A percentile compares a stretch with the other conserved stretches of the same genome.
phyloP scores from a whole-genome alignment of 2,797 vertebrate species.

The Bufotes viridis region DNA sequence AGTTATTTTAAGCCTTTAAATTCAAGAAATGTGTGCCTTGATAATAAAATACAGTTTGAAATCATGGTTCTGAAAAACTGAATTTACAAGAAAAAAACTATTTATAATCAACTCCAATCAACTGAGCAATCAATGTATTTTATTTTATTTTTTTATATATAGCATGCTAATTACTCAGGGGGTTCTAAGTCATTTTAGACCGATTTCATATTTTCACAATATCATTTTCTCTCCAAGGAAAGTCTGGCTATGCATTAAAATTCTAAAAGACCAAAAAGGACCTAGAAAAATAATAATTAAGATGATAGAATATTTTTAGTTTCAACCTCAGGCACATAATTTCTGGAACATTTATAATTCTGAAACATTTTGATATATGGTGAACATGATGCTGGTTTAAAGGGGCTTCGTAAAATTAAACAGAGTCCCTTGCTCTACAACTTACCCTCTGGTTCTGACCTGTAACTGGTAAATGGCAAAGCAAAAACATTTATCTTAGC shows the following conservation, averaged over 20 bases:
- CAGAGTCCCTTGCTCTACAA: too few relatives aligned
- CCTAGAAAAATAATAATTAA: background rate
- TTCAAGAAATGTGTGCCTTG: conserved; percentile 18
- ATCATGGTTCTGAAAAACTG: background rate
- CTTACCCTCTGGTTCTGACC: too few relatives aligned
- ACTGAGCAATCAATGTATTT: conserved; percentile 33
- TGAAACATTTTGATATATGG: background rate
- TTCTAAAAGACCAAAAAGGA: background rate
- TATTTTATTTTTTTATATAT: background rate
- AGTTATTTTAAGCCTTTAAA: background rate
- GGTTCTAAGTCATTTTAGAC: conserved; percentile 24
- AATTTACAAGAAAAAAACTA: conserved; percentile 8
- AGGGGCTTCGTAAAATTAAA: too few relatives aligned
- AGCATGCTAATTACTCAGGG: conserved; percentile 24
- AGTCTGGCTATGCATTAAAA: background rate
- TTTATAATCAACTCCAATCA: conserved; percentile 50
- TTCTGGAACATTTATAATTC: background rate
- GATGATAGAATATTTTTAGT: background rate
- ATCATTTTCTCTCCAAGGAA: conserved; percentile 4
- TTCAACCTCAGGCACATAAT: background rate
- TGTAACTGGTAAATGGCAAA: too few relatives aligned
- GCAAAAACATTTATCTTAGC: background rate
- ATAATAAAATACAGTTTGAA: conserved; percentile 15
- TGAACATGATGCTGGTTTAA: background rate
- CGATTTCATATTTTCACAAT: conserved; percentile 23